Evolutionary conservation across 2,797 vertebrate species (phyloP).

Genomic region (Ataeniobius toweri): DNA sequence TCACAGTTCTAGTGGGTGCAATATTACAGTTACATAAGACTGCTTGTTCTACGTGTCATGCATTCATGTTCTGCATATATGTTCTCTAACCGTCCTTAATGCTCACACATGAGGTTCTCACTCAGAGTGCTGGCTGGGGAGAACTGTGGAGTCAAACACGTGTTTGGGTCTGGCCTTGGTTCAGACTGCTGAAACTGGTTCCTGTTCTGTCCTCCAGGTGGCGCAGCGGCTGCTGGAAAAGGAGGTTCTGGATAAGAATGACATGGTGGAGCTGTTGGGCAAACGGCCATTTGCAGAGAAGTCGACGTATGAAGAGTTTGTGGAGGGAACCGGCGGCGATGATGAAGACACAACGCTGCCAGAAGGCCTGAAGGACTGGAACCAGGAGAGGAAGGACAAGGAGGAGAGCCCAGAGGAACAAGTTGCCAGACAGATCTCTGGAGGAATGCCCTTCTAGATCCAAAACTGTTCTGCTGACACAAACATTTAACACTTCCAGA

Average conservation of each 20-base stretch:
- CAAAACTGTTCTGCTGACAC: no score
- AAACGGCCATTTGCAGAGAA: slow-evolving; percentile 91
- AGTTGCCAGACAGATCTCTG: slow-evolving; percentile 83
- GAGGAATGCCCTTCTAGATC: slow-evolving; percentile 85
- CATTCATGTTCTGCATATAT: no score
- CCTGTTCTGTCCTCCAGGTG: slow-evolving; percentile 78
- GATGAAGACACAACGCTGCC: slow-evolving; percentile 95
- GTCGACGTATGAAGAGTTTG: slow-evolving; percentile 96
- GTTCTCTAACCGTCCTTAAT: no score
- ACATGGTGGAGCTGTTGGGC: slow-evolving; percentile 94
- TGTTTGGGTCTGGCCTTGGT: not conserved
- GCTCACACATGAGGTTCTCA: no score
- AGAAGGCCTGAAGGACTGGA: slow-evolving; percentile 96
- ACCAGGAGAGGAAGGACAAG: slow-evolving; percentile 85
- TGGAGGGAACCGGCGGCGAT: slow-evolving; percentile 92
- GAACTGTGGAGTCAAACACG: no score
- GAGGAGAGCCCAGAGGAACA: slow-evolving; percentile 85
- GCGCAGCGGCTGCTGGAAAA: slow-evolving; percentile 91
- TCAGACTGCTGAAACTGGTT: not conserved
- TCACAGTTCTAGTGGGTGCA: no score
- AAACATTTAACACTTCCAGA: no score
- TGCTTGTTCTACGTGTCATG: no score
- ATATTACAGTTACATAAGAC: no score
- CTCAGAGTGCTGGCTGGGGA: no score
- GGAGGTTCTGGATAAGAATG: slow-evolving; percentile 93